Conservation (phyloP, 2,797 vertebrate genomes). For the Tokudaia tokunoshimensis region DNA sequence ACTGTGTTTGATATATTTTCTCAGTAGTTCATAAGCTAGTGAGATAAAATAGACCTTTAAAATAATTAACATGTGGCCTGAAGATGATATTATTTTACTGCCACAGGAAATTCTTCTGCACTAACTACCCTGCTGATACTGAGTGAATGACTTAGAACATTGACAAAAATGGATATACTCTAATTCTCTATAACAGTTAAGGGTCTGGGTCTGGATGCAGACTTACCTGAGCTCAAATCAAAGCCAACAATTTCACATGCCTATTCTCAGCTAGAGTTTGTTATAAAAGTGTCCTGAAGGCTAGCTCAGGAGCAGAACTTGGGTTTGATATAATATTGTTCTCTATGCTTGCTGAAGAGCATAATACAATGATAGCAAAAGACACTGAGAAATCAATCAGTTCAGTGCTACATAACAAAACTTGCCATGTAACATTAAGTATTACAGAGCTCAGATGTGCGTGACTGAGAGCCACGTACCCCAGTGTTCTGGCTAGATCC, state of each 20-base stretch:
- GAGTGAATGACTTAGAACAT: background rate
- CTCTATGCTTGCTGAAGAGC: conserved; percentile 7
- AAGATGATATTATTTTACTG: background rate
- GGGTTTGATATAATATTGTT: background rate
- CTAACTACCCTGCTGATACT: background rate
- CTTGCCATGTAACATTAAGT: background rate
- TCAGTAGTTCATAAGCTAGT: conserved; percentile 60
- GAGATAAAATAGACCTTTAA: background rate
- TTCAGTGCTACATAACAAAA: background rate
- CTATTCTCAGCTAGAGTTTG: background rate
- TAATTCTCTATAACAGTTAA: background rate
- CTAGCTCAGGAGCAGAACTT: conserved; percentile 18
- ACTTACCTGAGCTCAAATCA: background rate
- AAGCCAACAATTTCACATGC: background rate
- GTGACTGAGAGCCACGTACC: background rate
- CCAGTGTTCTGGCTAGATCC: background rate
- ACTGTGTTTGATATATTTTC: background rate
- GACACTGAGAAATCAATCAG: background rate
- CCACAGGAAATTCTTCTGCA: background rate
- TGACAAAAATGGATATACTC: background rate
- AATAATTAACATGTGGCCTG: conserved; percentile 4
- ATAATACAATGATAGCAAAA: background rate
- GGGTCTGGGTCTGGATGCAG: background rate
- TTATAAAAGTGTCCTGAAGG: background rate
- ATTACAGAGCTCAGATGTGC: background rate